phyloP scores from a whole-genome alignment of 1,140 invertebrate genomes.

The Mycetomoellerius zeteki region DNA sequence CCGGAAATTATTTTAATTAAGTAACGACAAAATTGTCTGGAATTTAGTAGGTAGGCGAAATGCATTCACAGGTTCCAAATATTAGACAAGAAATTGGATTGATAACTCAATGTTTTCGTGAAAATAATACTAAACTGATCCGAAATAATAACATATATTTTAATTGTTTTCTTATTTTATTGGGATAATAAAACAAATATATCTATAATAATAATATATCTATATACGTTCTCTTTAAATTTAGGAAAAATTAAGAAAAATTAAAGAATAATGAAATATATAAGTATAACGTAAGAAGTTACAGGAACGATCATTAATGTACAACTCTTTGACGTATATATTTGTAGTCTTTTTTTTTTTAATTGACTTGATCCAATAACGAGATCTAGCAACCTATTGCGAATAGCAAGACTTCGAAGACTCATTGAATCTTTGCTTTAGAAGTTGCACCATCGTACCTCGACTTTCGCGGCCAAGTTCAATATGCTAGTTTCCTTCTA shows the following conservation, averaged over 20 bases:
- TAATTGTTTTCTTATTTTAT: background rate
- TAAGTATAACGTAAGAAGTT: background rate
- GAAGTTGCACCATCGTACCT: conserved; percentile 31
- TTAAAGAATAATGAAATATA: background rate
- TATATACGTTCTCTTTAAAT: background rate
- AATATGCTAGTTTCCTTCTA: conserved; percentile 63
- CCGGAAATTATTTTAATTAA: conserved; percentile 45
- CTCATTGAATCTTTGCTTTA: conserved; percentile 30
- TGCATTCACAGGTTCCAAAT: background rate
- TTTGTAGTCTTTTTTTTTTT: background rate
- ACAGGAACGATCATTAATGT: background rate
- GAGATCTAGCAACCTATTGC: background rate
- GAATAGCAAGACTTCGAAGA: background rate
- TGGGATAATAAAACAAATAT: background rate
- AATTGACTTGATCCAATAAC: background rate
- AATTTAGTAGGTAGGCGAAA: conserved; percentile 19
- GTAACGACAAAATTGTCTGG: background rate
- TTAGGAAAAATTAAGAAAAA: background rate
- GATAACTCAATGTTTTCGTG: background rate
- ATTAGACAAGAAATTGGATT: conserved; percentile 11
- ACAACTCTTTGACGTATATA: background rate
- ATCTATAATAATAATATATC: background rate
- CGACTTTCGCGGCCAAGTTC: conserved; percentile 61
- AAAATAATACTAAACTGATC: conserved; percentile 17
- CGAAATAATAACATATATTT: background rate